A percentile compares a stretch with the other conserved stretches of the same genome.
These are phyloP conservation scores for Meloidogyne hapla DNA, from an alignment of 1,140 invertebrate species.

Conservation along the genomic window DNA sequence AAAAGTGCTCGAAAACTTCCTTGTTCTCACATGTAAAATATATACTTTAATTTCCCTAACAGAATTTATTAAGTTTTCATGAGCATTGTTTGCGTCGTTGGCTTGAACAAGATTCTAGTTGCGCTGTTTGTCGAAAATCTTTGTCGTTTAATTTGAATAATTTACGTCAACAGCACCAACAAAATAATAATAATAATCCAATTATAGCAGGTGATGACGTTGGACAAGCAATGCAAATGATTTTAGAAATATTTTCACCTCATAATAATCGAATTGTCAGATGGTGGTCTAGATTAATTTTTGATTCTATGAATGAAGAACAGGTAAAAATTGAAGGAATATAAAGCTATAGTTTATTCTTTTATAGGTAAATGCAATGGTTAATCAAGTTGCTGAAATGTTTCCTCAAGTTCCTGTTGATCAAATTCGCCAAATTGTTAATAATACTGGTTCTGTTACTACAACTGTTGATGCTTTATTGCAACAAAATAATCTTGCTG, in stretches of 20 bases:
- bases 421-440: constrained; percentile 36
- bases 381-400: constrained; percentile 44
- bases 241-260: constrained; percentile 47
- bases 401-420: constrained; percentile 40
- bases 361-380: constrained; percentile 39
- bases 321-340: constrained; percentile 38
- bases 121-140: constrained; percentile 49
- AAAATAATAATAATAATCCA: constrained; percentile 5
- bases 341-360: no score
- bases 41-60: background rate
- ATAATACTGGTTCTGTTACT: constrained; percentile 23
- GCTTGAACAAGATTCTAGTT: constrained; percentile 52
- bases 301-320: constrained; percentile 46
- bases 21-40: constrained; percentile 43
- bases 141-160: constrained; percentile 46
- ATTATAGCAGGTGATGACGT: constrained; percentile 33
- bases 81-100: constrained; percentile 46
- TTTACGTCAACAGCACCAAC: constrained; percentile 17
- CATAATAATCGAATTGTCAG: constrained; percentile 42
- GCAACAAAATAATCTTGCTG: constrained; percentile 10
- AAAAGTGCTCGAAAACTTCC: constrained; percentile 46
- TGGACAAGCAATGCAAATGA: constrained; percentile 40
- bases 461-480: constrained; percentile 33
- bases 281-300: constrained; percentile 41
- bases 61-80: constrained; percentile 34